Evolutionary conservation across 1,140 invertebrate species (phyloP).

Genomic region (Penaeus japonicus): DNA sequence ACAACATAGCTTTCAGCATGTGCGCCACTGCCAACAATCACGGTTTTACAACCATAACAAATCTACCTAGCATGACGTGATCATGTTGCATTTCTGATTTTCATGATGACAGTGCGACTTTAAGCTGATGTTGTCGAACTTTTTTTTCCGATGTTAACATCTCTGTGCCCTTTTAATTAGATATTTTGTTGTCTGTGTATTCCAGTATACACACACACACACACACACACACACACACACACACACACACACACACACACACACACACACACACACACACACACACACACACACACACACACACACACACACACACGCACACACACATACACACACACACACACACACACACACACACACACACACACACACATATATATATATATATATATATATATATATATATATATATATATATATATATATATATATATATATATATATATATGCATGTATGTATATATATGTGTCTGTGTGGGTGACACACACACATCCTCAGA

Average conservation of each 20-base stretch:
- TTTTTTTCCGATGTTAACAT: too few relatives aligned
- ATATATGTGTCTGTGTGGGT: not conserved
- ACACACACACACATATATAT: not conserved
- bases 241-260: not conserved
- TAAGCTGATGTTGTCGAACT: too few relatives aligned
- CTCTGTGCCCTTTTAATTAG: too few relatives aligned
- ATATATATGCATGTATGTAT: not conserved
- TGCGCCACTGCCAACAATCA: too few relatives aligned
- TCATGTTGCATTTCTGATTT: too few relatives aligned
- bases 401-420: conserved; percentile 6
- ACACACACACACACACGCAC: not conserved
- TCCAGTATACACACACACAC: not conserved
- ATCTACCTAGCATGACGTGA: too few relatives aligned
- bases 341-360: not conserved
- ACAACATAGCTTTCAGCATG: too few relatives aligned
- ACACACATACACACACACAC: not conserved
- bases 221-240: not conserved
- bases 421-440: not conserved
- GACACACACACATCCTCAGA: too few relatives aligned
- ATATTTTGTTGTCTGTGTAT: not conserved
- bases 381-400: not conserved
- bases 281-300: not conserved
- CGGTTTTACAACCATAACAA: too few relatives aligned
- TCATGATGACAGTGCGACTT: too few relatives aligned
- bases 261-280: not conserved